Evolutionary conservation across 2,888 invertebrate species (phyloP).

Genomic region (Apamea monoglypha): DNA sequence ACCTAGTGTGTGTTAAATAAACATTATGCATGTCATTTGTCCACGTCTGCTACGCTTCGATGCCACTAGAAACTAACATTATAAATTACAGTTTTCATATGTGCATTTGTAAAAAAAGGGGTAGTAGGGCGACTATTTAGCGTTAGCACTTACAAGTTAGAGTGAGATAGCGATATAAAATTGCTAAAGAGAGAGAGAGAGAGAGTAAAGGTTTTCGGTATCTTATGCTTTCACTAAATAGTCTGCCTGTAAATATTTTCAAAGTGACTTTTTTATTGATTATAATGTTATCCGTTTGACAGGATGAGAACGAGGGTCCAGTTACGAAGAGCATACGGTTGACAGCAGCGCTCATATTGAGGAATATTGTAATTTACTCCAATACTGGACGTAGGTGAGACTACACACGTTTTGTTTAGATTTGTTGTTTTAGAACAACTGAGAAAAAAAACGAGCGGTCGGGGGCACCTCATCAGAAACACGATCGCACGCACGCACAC

Average conservation of each 20-base stretch:
- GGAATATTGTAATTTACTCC: conserved; percentile 99
- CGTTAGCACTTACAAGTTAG: not conserved
- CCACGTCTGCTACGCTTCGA: conserved; percentile 33
- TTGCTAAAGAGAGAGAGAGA: not conserved
- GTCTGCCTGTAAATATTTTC: not conserved
- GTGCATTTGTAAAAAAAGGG: not conserved
- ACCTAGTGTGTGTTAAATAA: not conserved
- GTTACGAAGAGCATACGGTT: conserved; percentile 99
- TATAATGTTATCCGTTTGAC: conserved; percentile 50
- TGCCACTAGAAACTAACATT: conserved; percentile 32
- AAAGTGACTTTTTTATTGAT: not conserved
- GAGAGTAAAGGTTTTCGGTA: not conserved
- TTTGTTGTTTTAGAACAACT: not conserved
- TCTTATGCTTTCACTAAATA: conserved; percentile 9
- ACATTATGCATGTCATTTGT: conserved; percentile 35
- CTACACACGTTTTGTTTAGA: not conserved
- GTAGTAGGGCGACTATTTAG: conserved; percentile 15
- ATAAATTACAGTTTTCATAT: conserved; percentile 16
- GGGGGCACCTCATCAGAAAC: not conserved
- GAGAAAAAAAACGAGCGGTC: not conserved
- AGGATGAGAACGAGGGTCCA: conserved; percentile 99
- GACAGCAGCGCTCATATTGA: conserved; percentile 98
- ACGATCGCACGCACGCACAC: too few relatives aligned
- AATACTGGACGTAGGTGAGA: conserved; percentile 96
- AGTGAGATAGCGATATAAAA: conserved; percentile 3